Evolutionary conservation across 2,888 invertebrate genomes (phyloP), one percentile per base, ranked within the genome.

Genomic region (Cephonodes hylas): DNA sequence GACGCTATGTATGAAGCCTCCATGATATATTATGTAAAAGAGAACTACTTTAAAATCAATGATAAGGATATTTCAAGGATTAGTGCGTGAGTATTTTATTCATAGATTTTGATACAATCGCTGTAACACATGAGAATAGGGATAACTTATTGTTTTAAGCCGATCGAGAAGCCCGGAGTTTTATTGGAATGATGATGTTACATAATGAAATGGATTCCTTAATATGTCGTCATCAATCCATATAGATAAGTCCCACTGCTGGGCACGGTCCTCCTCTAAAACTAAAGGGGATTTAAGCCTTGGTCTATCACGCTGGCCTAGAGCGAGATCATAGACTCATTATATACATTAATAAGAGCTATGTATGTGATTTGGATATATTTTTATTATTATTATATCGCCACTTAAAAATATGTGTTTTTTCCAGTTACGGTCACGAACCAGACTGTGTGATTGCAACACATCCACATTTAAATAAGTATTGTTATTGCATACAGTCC

Each of bases 391-490:
- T n/a, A n/a, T n/a, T n/a, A n/a, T n/a, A n/a, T n/a, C n/a, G n/a
- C n/a, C n/a, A n/a, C n/a, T n/a, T n/a, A n/a, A n/a, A n/a, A n/a
- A n/a, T n/a, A n/a, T n/a, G n/a, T 7, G 5, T 22, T 42, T 20
- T 25, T 76, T 75, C 2, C 86, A 95, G 95, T 79, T 99, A 98
- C 75, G 96, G 97, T 5, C 86, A 93, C 25, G 96, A 96, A 73
- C 96, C 98, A 0, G 93, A 94, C 70, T 99, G 98, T 76, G 95
- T 98, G 42, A 95, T 96, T 72, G 93, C 94, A 3, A 93, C 93
- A 3, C 93, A 95, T 75, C 96, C 95, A 0, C 95, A 97, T 79
- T 88, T 98, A 34, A 94, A 97, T 66, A 97, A 96, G 79, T 98
- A 94, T 78, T 98, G 98, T 83, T 96, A 96, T 76, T 98, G 98